Evolutionary conservation across 2,113 vertebrate genomes (phyloP).

Genomic region (Craseonycteris thonglongyai): DNA sequence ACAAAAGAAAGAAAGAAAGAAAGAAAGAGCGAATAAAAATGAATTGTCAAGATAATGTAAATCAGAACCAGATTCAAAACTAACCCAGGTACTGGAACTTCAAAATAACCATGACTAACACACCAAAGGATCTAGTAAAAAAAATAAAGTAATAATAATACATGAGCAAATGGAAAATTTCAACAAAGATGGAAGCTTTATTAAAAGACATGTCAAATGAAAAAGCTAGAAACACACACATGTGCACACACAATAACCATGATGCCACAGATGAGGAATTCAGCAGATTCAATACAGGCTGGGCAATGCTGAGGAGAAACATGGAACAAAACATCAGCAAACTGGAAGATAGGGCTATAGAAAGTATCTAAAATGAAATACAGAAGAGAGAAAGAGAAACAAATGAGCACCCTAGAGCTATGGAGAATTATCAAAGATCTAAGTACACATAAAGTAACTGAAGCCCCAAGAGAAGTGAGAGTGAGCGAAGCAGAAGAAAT

Average conservation of each 20-base stretch:
- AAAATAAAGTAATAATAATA: too few relatives aligned
- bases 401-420: not conserved
- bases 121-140: not conserved
- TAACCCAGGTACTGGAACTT: not conserved
- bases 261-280: not conserved
- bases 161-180: not conserved
- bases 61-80: not conserved
- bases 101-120: not conserved
- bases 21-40: too few relatives aligned
- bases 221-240: too few relatives aligned
- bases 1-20: too few relatives aligned
- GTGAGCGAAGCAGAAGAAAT: not conserved
- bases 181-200: not conserved
- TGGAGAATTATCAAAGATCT: too few relatives aligned
- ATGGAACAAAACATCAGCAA: too few relatives aligned
- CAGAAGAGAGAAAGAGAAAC: too few relatives aligned
- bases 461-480: not conserved
- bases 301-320: not conserved
- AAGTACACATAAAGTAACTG: not conserved
- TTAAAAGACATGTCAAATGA: not conserved
- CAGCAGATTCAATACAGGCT: not conserved
- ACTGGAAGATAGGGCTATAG: not conserved
- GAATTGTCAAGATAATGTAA: not conserved
- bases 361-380: not conserved
- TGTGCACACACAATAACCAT: not conserved